Percentiles rank a stretch among this genome's conserved stretches.
Conservation (phyloP, 2,797 vertebrate genomes). For the Pterois miles region DNA sequence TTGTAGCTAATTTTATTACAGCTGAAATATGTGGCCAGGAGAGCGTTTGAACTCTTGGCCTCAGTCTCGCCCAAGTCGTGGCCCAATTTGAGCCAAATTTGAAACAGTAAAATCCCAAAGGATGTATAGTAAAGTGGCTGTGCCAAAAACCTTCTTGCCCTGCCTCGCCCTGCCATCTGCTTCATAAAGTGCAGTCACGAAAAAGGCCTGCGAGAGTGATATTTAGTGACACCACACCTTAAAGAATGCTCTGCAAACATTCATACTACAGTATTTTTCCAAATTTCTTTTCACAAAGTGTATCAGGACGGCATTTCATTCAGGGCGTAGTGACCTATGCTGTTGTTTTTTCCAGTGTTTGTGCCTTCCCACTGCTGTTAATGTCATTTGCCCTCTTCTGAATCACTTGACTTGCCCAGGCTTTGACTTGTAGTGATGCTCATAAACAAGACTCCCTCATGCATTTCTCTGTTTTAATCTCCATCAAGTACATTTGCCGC, state of each 20-base stretch:
- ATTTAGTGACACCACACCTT: conserved; percentile 64
- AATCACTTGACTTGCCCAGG: conserved; percentile 29
- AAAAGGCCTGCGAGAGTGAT: conserved; percentile 45
- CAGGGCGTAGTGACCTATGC: conserved; percentile 26
- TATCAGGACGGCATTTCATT: conserved; percentile 19
- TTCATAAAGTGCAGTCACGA: conserved; percentile 68
- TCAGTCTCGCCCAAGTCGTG: conserved; percentile 44
- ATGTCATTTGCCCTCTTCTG: conserved; percentile 36
- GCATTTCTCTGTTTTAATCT: conserved; percentile 49
- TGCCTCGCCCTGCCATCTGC: conserved; percentile 75
- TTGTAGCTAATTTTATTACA: conserved; percentile 54
- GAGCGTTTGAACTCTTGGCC: conserved; percentile 63
- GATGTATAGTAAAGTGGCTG: conserved; percentile 59
- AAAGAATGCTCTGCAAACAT: conserved; percentile 52
- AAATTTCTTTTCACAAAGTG: conserved; percentile 25
- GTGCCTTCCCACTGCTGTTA: conserved; percentile 25
- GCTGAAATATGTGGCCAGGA: conserved; percentile 41
- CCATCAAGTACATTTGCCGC: conserved; percentile 13
- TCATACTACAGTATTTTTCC: conserved; percentile 13
- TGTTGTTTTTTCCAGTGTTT: conserved; percentile 22
- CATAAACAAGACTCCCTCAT: conserved; percentile 45
- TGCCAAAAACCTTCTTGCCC: conserved; percentile 59
- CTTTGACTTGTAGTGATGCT: conserved; percentile 44
- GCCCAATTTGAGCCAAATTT: conserved; percentile 58
- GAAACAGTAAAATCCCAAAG: conserved; percentile 68